phyloP scores from a whole-genome alignment of 2,888 invertebrate genomes.

The Sarcophaga variegata region DNA sequence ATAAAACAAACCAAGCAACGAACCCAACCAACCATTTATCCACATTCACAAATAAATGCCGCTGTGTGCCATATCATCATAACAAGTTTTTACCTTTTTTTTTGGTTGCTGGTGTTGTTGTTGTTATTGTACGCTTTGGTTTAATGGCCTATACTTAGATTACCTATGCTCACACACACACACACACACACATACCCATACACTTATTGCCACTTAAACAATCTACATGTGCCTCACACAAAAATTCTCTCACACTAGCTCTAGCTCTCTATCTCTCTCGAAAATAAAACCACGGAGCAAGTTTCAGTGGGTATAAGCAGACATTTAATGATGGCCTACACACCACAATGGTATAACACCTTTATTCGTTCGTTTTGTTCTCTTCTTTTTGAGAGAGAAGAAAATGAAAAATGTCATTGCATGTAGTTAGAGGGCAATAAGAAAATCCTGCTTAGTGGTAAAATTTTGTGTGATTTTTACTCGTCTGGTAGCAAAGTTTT shows the following conservation, averaged over 20 bases:
- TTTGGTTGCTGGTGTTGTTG: background rate
- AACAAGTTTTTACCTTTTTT: constrained; percentile 4
- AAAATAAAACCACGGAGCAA: background rate
- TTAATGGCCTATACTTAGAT: constrained; percentile 49
- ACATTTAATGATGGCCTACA: too few species aligned
- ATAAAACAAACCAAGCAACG: too few species aligned
- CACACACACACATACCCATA: background rate
- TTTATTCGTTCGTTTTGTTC: too few species aligned
- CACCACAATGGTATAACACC: too few species aligned
- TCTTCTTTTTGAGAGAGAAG: too few species aligned
- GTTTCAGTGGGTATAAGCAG: too few species aligned
- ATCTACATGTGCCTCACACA: background rate
- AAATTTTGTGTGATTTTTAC: too few species aligned
- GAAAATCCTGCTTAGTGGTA: too few species aligned
- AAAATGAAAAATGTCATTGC: too few species aligned
- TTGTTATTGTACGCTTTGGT: constrained; percentile 34
- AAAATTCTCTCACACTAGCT: background rate
- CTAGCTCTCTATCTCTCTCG: background rate
- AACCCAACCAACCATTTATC: constrained; percentile 42
- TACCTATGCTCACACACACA: background rate
- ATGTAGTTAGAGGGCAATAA: too few species aligned
- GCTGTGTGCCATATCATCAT: constrained; percentile 39
- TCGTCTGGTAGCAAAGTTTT: too few species aligned
- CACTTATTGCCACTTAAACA: constrained; percentile 24
- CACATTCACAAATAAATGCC: background rate